Base-by-base conservation (phyloP, 2,888 invertebrate genomes). In the Xylota sylvarum region DNA sequence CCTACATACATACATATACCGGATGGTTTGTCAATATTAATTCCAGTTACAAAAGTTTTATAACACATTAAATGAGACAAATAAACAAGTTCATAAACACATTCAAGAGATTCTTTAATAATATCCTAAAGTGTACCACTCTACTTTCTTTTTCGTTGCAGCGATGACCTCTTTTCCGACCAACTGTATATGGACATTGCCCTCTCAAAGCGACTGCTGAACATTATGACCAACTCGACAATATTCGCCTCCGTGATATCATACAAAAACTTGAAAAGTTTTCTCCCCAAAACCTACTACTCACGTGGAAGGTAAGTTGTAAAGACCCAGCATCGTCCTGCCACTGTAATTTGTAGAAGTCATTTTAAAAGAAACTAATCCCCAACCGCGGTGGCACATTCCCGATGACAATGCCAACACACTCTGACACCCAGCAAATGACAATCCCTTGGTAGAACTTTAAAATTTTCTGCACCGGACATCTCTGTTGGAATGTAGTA, bases 141-240 rank as follows among this genome's bases (percentile, higher is more conserved):
- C 19, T 14, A 23, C 17, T 37, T 40, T 60, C 58, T 17, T 70
- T 88, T 72, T 50, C 6, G 52, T 88, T 79, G 4, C 88, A 93
- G 93, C 14, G 92, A 93, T 88, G 92, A 93, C 84, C 88, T 93
- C 35, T 93, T 92, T 86, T 91, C 92, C 43, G 93, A 93, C 89
- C 92, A 92, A 88, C 90, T 93, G 5, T 92, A 92, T 60, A 91
- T 93, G 91, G 92, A 93, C 77, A 92, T 93, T 48, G 90, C 90
- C 9, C 88, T 90, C 1, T 92, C 92, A 2, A 88, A 89, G n/a
- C 90, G 90, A 6, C 89, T 93, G 80, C 89, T 91, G 62, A 90
- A 92, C 76, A 90, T 92, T 69, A 91, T 92, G 90, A 88, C 91
- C 76, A 93, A 93, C 81, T 91, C 91, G 48, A 92, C 92, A 81